Base-by-base conservation (phyloP, 2,797 vertebrate species). In the Spinus pinus region DNA sequence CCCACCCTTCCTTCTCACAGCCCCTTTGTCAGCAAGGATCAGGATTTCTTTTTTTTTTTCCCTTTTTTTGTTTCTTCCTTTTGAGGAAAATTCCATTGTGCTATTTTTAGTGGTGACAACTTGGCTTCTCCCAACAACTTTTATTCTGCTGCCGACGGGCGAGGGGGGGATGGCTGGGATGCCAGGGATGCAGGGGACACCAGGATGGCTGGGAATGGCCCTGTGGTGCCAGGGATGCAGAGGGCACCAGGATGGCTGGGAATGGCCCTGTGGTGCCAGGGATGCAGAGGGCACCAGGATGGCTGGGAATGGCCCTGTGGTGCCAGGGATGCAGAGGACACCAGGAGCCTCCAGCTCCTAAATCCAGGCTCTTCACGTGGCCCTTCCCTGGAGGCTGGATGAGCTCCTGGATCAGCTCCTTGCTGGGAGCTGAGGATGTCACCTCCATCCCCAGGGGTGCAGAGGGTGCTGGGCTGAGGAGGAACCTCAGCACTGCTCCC, bases 41-140 rank as follows among this genome's bases (percentile, higher is more conserved):
- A 73, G 10, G 64, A 20, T 25, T n/a, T 20, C 8, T 21, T 11
- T 37, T 15, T 10, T 10, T 7, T 7, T 5, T 2, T 14, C 9
- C 1, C 3, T 2, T 5, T 5, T 18, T 14, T 16, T 11, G 21
- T 56, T 85, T 14, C 49, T 61, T 81, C 67, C 51, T 94, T 95
- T 90, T 75, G 89, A 97, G 93, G 94, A 97, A 97, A 97, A 97
- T 97, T 97, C 95, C 95, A 91, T 95, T 96, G 94, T 95, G 92
- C 89, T 97, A 96, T 98, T 97, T 97, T 97, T 97, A 97, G 97
- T 87, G 70, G 90, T 90, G 96, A 93, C 88, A 96, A 95, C 95
- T 93, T 95, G 86, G 96, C 88, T 96, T 94, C 85, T 96, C 6
- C 11, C 83, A 95, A 86, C 71, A 96, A 92, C 96, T 97, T 97